Evolutionary conservation across 2,113 vertebrate species (phyloP).

Genomic region (Ciconia boyciana): DNA sequence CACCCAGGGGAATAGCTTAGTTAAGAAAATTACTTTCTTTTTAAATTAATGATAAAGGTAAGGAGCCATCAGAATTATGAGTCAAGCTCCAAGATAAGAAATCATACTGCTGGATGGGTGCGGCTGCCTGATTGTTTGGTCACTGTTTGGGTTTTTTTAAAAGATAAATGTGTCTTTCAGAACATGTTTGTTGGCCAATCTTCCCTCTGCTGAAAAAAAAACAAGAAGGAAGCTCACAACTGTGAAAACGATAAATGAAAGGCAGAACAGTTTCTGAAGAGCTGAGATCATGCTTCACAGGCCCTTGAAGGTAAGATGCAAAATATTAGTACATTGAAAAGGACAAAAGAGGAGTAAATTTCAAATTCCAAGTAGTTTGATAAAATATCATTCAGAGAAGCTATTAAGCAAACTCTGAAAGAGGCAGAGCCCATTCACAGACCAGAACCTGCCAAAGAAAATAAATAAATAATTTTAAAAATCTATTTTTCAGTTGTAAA

Average conservation of each 20-base stretch:
- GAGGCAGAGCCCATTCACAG: background rate
- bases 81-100: conserved; percentile 26
- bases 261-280: background rate
- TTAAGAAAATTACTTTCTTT: background rate
- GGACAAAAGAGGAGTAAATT: background rate
- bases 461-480: background rate
- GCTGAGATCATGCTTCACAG: background rate
- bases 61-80: background rate
- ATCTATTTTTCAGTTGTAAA: background rate
- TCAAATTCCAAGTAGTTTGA: background rate
- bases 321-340: background rate
- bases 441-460: background rate
- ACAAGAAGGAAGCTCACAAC: background rate
- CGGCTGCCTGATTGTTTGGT: background rate
- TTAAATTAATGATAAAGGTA: background rate
- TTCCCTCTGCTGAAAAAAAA: background rate
- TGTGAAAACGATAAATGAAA: background rate
- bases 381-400: background rate
- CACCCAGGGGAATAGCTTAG: background rate
- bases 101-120: background rate
- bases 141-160: background rate
- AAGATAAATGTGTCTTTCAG: conserved; percentile 30
- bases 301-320: background rate
- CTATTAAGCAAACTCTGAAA: background rate
- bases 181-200: background rate